phyloP scores from a whole-genome alignment of 2,888 invertebrate species.

The Tigriopus californicus region DNA sequence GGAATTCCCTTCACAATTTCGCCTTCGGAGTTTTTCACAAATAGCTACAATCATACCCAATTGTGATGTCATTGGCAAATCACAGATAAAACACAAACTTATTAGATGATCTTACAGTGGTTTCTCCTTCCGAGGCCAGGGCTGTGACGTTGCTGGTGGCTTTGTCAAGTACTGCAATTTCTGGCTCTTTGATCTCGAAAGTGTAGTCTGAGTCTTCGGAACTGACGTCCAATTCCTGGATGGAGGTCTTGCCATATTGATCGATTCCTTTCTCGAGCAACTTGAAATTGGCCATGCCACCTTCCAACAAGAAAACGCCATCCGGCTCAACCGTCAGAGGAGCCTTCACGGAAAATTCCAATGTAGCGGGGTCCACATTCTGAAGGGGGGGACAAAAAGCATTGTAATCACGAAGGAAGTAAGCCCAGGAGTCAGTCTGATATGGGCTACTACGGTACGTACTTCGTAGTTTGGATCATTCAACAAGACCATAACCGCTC shows the following conservation, averaged over 20 bases:
- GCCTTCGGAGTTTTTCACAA: slow-evolving; percentile 8
- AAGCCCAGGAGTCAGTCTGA: not conserved
- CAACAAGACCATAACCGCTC: not conserved
- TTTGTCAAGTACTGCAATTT: not conserved
- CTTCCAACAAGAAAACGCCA: not conserved
- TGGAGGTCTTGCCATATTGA: not conserved
- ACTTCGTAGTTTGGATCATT: slow-evolving; percentile 4
- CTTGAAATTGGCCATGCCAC: not conserved
- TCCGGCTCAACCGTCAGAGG: not conserved
- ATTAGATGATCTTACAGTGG: not conserved
- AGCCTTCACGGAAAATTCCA: slow-evolving; percentile 1
- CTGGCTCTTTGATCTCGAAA: slow-evolving; percentile 1
- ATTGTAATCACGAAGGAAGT: not conserved
- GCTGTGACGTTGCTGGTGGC: not conserved
- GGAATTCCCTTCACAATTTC: slow-evolving; percentile 1
- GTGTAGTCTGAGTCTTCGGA: not conserved
- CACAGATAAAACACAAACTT: no score
- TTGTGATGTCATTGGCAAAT: no score
- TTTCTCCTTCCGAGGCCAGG: not conserved
- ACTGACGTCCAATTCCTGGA: not conserved
- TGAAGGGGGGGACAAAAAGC: not conserved
- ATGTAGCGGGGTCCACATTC: not conserved
- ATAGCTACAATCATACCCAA: not conserved
- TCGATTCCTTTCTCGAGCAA: not conserved
- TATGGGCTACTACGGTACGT: not conserved